Evolutionary conservation across 2,888 invertebrate genomes (phyloP), one percentile per base, ranked within the genome.

Genomic region (Ornithoptera priamus): DNA sequence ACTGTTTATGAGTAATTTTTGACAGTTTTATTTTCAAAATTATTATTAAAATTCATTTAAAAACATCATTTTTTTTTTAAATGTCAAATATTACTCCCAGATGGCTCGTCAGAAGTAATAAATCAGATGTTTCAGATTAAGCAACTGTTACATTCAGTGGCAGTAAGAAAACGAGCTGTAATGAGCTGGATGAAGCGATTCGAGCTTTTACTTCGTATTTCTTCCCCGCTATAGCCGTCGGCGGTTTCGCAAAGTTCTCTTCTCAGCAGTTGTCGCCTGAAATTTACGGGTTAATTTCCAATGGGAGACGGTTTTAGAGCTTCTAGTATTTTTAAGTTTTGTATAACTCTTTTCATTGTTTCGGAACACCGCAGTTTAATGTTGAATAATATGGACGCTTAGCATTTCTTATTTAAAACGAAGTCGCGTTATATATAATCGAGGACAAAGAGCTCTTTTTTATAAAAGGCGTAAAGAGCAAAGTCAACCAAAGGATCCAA

Each of bases 221-320:
- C 77, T 79, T 80, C 78, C 75, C 77, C 79, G 74, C 75, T 78
- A 78, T 81, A 82, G 86, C 91, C 90, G 86, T 80, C 83, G 92
- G 89, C 89, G 87, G 89, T 90, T 88, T 86, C 81, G 77, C 84
- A 88, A 92, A 92, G 82, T 92, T 92, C 85, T 78, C 84, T 83
- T 85, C 87, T 88, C 87, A 86, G 88, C 89, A 88, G 85, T 91
- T 91, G 91, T 91, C 90, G 89, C 87, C 79, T 79, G 81, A 89
- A 92, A 92, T 92, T 91, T 92, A 92, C 91, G 89, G 88, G 87
- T 90, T 91, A 91, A 92, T 92, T 91, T 92, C 89, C 89, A 90
- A 87, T 89, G 84, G 86, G 76, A 81, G 84, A 79, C 77, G 80
- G 86, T 84, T 85, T 85, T 85, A 85, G 86, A 87, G 73, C 82